Evolutionary conservation across 2,888 invertebrate genomes (phyloP).

Genomic region (Apamea crenata): DNA sequence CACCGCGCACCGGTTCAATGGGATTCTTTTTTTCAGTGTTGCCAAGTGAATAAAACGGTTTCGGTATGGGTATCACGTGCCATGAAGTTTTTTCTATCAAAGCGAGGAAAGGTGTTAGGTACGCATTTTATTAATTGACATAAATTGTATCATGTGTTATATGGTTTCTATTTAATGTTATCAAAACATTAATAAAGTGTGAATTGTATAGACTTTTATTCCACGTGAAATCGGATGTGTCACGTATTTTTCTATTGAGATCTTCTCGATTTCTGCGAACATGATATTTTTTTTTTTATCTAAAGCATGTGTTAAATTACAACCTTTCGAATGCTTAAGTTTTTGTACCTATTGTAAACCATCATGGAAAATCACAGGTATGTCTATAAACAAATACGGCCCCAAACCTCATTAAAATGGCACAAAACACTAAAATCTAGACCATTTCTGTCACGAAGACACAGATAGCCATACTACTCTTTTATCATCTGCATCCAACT

Average conservation of each 20-base stretch:
- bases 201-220: not conserved
- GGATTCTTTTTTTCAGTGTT: constrained; percentile 49
- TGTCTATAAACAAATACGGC: not conserved
- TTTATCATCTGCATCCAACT: constrained; percentile 39
- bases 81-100: constrained; percentile 9
- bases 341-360: not conserved
- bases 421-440: constrained; percentile 30
- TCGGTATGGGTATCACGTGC: constrained; percentile 60
- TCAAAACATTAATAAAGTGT: not conserved
- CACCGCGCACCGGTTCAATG: constrained; percentile 25
- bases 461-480: constrained; percentile 43
- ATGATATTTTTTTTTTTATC: not conserved
- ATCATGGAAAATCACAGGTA: not conserved
- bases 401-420: constrained; percentile 43
- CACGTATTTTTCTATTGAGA: not conserved
- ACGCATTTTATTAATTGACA: constrained; percentile 6
- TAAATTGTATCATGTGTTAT: constrained; percentile 10
- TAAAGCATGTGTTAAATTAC: not conserved
- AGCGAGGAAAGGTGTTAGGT: constrained; percentile 27
- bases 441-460: constrained; percentile 42
- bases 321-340: not conserved
- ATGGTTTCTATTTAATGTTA: constrained; percentile 1
- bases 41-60: constrained; percentile 43
- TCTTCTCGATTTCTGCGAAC: not conserved
- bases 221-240: not conserved